Evolutionary conservation across 2,113 vertebrate genomes (phyloP), one percentile per base, ranked within the genome.

Genomic region (Nothocercus julius): DNA sequence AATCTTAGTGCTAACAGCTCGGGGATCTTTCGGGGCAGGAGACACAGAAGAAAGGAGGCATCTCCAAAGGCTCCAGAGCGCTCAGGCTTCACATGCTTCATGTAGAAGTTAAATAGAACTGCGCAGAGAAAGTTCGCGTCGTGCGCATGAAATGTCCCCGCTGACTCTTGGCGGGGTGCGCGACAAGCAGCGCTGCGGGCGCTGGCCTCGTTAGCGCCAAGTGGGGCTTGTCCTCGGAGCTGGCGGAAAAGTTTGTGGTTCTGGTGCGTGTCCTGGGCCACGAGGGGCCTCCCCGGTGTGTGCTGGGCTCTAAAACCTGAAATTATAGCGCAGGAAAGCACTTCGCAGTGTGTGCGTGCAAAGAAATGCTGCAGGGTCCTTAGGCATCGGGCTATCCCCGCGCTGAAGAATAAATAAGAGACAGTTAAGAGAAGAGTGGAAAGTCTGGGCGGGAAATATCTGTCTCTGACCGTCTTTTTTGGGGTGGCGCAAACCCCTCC

Each of bases 241-340:
- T 64, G 82, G 17, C 85, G 51, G 64, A 6, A 34, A 62, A 81
- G 89, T 94, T 44, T 74, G 74, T 40, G 49, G 61, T 20, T 44
- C 32, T 22, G 38, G 44, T 30, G 1, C 56, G 77, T 25, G 68
- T 25, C 74, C 51, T 58, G 63, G 67, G 30, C 53, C 63, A 42
- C 42, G 87, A 79, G 47, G 2, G 53, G 80, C 20, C 32, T 51
- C 30, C 47, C 49, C 2, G 61, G 56, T 38, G 8, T 32, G 27
- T 19, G 21, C 83, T 51, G n/a, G 42, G 44, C 69, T 30, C 30
- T 72, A 25, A 86, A 92, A 92, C 82, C 8, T 2, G 36, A 53
- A 49, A 64, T 0, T 30, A 3, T 5, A 2, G 24, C 1, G 3
- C 7, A 13, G 34, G 27, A 42, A 67, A 44, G 20, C 1, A 9